phyloP scores from a whole-genome alignment of 1,140 invertebrate genomes.

The Maniola jurtina region DNA sequence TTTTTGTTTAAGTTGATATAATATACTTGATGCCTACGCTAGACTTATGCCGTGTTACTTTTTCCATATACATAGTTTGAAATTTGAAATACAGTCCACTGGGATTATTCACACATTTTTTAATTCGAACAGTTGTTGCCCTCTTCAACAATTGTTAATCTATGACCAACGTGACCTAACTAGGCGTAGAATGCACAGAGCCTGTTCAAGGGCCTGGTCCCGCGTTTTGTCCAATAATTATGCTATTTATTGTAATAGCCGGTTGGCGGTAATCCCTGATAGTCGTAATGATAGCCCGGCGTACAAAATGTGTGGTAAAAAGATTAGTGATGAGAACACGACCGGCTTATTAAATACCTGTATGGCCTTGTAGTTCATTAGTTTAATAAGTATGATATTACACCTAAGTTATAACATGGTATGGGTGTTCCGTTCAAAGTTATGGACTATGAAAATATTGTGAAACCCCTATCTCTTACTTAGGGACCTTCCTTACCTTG shows the following conservation, averaged over 20 bases:
- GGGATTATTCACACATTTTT: too few species aligned
- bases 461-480: too few species aligned
- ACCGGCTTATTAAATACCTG: neutral
- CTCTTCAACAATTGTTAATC: slow-evolving; percentile 30
- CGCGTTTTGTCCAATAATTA: slow-evolving; percentile 66
- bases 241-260: slow-evolving; percentile 61
- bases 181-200: slow-evolving; percentile 60
- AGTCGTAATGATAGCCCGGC: slow-evolving; percentile 38
- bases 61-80: too few species aligned
- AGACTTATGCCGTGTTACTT: too few species aligned
- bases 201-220: slow-evolving; percentile 30
- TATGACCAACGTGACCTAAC: slow-evolving; percentile 47
- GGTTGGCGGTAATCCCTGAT: slow-evolving; percentile 47
- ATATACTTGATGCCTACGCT: too few species aligned
- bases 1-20: too few species aligned
- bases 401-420: neutral
- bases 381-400: neutral
- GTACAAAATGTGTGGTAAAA: neutral
- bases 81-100: too few species aligned
- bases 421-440: too few species aligned
- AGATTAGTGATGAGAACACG: neutral
- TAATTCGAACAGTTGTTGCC: neutral
- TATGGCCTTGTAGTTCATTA: neutral
- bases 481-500: too few species aligned
- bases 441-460: too few species aligned